These are phyloP conservation scores for Spilarctia lutea DNA, from an alignment of 2,888 invertebrate genomes.

Conservation along the genomic window DNA sequence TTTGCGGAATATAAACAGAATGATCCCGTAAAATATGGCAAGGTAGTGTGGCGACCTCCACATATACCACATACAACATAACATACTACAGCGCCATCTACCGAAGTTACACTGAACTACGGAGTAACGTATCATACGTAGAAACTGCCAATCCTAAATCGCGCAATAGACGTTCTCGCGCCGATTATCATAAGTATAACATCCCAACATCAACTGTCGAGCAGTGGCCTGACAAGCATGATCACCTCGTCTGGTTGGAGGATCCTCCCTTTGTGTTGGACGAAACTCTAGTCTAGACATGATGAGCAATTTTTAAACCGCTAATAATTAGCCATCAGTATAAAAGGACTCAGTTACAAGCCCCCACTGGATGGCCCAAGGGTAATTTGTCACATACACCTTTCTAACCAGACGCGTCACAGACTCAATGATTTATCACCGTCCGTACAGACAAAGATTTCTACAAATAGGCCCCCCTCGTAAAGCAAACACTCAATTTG, in stretches of 20 bases:
- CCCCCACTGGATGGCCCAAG: conserved; percentile 68
- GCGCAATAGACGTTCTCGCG: no score
- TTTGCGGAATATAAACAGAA: not conserved
- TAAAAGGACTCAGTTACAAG: conserved; percentile 51
- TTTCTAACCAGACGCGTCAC: conserved; percentile 74
- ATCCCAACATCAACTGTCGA: no score
- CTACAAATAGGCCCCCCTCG: conserved; percentile 78
- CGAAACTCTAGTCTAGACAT: not conserved
- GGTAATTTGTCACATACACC: conserved; percentile 82
- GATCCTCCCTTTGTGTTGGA: no score
- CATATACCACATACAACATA: no score
- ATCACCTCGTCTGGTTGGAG: no score
- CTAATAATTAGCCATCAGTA: not conserved
- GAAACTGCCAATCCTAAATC: no score
- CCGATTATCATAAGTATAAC: no score
- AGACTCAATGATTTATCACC: conserved; percentile 80
- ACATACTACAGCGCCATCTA: no score
- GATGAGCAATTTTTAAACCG: not conserved
- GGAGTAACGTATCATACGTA: no score
- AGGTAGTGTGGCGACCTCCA: no score
- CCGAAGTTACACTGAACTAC: no score
- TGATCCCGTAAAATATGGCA: not conserved
- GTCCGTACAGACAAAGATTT: conserved; percentile 75
- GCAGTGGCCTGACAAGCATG: no score
- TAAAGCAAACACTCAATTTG: conserved; percentile 80